phyloP scores from a whole-genome alignment of 2,797 vertebrate species.

The Enteromius thamalakanensis region DNA sequence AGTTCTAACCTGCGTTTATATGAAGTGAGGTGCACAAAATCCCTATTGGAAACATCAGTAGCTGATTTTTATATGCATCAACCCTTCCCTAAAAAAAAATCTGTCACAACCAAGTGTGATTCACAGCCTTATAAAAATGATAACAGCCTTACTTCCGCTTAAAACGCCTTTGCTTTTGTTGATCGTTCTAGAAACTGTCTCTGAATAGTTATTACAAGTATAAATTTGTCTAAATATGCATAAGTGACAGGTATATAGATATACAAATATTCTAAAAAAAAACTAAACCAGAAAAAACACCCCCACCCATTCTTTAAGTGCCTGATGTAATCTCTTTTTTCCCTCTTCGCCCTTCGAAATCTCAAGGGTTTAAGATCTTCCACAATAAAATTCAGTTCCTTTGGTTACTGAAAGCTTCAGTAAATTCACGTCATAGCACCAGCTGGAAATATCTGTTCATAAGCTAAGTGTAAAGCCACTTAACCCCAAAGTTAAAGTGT shows the following conservation, averaged over 20 bases:
- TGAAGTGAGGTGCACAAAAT: conserved; percentile 53
- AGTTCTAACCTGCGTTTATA: conserved; percentile 55
- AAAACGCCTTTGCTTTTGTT: conserved; percentile 48
- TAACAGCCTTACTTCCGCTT: conserved; percentile 65
- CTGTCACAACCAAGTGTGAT: conserved; percentile 66
- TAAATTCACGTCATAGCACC: conserved; percentile 59
- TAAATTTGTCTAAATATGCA: conserved; percentile 65
- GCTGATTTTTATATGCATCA: conserved; percentile 69
- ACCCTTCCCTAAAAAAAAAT: conserved; percentile 46
- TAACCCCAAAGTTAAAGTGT: conserved; percentile 52
- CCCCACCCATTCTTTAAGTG: conserved; percentile 65
- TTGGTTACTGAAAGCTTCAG: conserved; percentile 70
- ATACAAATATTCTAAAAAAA: conserved; percentile 61
- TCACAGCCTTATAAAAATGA: conserved; percentile 75
- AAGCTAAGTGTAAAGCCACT: conserved; percentile 30
- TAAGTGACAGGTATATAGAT: conserved; percentile 66
- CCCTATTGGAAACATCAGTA: conserved; percentile 68
- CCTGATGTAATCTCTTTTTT: conserved; percentile 63
- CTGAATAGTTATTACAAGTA: conserved; percentile 61
- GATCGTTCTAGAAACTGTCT: conserved; percentile 39
- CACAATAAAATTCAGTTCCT: conserved; percentile 62
- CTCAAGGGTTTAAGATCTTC: conserved; percentile 48
- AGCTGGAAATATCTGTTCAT: conserved; percentile 55
- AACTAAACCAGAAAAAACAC: conserved; percentile 50
- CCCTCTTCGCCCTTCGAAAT: conserved; percentile 28